Evolutionary conservation across 2,888 invertebrate species (phyloP).

Genomic region (Aphidoletes aphidimyza): DNA sequence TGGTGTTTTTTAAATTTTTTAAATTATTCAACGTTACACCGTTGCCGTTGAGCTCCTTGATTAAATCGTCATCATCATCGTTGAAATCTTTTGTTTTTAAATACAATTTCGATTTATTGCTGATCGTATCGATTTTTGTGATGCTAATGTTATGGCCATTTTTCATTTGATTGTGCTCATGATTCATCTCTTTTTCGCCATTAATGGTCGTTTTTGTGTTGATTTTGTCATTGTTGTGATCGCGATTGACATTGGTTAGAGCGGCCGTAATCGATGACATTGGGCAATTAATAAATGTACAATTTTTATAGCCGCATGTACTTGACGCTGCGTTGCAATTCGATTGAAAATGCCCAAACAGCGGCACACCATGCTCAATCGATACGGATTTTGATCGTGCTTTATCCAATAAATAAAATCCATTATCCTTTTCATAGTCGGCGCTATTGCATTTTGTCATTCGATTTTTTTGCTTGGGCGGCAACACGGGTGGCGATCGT

Average conservation of each 20-base stretch:
- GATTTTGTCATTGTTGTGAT: neutral
- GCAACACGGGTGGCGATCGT: neutral
- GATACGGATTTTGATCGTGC: neutral
- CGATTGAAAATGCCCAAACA: constrained; percentile 40
- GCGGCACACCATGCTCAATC: neutral
- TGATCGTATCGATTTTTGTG: constrained; percentile 52
- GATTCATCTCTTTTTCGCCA: neutral
- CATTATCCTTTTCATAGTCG: neutral
- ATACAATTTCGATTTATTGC: constrained; percentile 54
- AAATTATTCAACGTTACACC: constrained; percentile 55
- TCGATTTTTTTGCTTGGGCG: neutral
- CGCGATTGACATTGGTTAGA: neutral
- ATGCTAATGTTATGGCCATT: constrained; percentile 48
- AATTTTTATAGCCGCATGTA: constrained; percentile 63
- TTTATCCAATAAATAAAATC: neutral
- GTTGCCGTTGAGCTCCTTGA: neutral
- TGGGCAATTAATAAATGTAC: constrained; percentile 61
- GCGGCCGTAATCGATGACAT: constrained; percentile 59
- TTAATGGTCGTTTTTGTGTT: neutral
- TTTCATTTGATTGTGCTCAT: neutral
- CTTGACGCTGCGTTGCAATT: constrained; percentile 56
- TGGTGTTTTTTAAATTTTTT: constrained; percentile 54
- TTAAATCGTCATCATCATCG: constrained; percentile 1
- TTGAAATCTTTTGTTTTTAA: constrained; percentile 54
- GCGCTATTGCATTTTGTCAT: neutral